Evolutionary conservation across 2,797 vertebrate genomes (phyloP), one percentile per base, ranked within the genome.

Genomic region (Gymnocypris eckloni): DNA sequence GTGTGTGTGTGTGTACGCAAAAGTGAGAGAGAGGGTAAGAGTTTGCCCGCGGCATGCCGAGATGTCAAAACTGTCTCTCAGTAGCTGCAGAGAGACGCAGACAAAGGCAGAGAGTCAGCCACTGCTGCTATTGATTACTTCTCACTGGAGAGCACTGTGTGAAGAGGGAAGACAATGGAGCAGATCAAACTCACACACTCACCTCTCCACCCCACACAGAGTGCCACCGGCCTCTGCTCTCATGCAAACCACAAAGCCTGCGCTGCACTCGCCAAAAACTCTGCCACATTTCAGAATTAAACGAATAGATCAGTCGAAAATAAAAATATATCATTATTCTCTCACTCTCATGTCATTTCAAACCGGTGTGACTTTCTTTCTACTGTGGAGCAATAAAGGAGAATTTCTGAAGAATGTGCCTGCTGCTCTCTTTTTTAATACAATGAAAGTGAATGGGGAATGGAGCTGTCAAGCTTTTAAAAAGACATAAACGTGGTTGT

Each of bases 71-170:
- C 82, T 81, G 85, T 87, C 89, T 91, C 75, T 90, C 75, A 86
- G 86, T 85, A 88, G 85, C 88, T 84, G 85, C 82, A 89, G 84
- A 89, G 86, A 89, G 87, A 79, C 70, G 50, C 83, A 90, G 88
- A 90, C 88, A 85, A 89, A 90, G 87, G 85, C 83, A 86, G 79
- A 89, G 88, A 86, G 84, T 90, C 84, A 86, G 89, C 84, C 86
- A 88, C 89, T 89, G 86, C 86, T 90, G 79, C 82, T 90, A 91
- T 90, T 90, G 91, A 92, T 91, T 90, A 84, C 56, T 83, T 86
- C 81, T 88, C 72, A 54, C 90, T 88, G 89, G 82, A 89, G 87
- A 87, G 79, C 86, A 70, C 79, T 82, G 41, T 41, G 85, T 85
- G 80, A 85, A 85, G 83, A 86, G 64, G 52, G 45, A 77, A 81